These are phyloP conservation scores for Corydoras maculifer DNA, from an alignment of 2,113 vertebrate species.

Conservation along the genomic window DNA sequence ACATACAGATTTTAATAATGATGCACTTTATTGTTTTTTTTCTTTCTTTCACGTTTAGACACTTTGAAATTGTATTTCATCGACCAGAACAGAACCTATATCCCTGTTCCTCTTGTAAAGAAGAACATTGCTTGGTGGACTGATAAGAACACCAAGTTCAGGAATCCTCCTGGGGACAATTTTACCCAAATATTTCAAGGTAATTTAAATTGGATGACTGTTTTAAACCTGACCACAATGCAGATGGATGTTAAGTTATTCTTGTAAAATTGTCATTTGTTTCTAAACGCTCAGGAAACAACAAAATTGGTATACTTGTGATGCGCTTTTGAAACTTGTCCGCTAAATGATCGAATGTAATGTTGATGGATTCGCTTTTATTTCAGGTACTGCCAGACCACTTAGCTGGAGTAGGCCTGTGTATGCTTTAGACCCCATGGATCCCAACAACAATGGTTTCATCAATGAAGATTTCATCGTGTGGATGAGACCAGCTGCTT, in stretches of 20 bases:
- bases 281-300: too few species aligned
- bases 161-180: slow-evolving; percentile 80
- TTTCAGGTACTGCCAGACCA: slow-evolving; percentile 77
- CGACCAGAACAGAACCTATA: slow-evolving; percentile 62
- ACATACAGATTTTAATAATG: background rate
- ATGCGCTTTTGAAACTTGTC: too few species aligned
- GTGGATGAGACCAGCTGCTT: slow-evolving; percentile 97
- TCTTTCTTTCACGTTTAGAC: slow-evolving; percentile 59
- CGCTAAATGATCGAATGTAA: too few species aligned
- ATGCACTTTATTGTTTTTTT: background rate
- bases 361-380: background rate
- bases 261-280: too few species aligned
- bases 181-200: slow-evolving; percentile 77
- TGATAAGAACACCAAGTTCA: slow-evolving; percentile 96
- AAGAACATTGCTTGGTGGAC: slow-evolving; percentile 98
- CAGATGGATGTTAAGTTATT: too few species aligned
- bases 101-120: slow-evolving; percentile 69
- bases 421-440: slow-evolving; percentile 70
- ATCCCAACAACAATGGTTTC: slow-evolving; percentile 86
- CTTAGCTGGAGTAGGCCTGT: slow-evolving; percentile 86
- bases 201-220: slow-evolving; percentile 35
- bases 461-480: slow-evolving; percentile 98
- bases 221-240: too few species aligned
- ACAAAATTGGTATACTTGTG: too few species aligned
- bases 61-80: slow-evolving; percentile 76